Percentiles rank a stretch among this genome's conserved stretches.
These are phyloP conservation scores for Urosaurus nigricauda DNA, from an alignment of 2,797 vertebrate genomes.

Conservation along the genomic window DNA sequence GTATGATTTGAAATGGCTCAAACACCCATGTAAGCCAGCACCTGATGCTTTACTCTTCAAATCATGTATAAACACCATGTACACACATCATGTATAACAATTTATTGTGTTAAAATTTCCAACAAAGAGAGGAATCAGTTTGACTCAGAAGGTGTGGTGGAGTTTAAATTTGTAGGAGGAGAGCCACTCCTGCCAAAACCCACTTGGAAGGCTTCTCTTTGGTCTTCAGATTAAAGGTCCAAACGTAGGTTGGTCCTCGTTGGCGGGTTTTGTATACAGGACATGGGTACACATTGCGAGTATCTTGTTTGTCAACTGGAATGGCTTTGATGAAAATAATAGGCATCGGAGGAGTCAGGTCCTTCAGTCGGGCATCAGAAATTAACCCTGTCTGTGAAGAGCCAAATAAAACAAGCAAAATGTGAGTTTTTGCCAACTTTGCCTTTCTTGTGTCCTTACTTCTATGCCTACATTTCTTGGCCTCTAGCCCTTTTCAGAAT, in stretches of 20 bases:
- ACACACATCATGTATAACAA: neutral
- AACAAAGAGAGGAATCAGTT: neutral
- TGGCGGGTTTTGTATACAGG: slow-evolving; percentile 93
- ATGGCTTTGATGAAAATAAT: slow-evolving; percentile 92
- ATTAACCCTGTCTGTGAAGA: slow-evolving; percentile 85
- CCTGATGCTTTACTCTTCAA: neutral
- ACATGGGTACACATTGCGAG: slow-evolving; percentile 85
- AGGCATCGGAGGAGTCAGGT: slow-evolving; percentile 89
- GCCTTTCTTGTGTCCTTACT: neutral
- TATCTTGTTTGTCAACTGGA: slow-evolving; percentile 89
- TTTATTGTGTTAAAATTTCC: neutral
- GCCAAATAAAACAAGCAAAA: slow-evolving; percentile 34
- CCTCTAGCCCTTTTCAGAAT: neutral
- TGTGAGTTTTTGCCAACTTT: neutral
- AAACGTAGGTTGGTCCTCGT: slow-evolving; percentile 92
- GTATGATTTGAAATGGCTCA: slow-evolving; percentile 1
- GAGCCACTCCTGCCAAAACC: slow-evolving; percentile 91
- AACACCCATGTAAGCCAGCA: neutral
- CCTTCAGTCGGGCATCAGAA: slow-evolving; percentile 88
- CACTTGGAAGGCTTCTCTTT: slow-evolving; percentile 92
- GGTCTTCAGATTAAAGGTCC: slow-evolving; percentile 95
- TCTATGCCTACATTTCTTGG: neutral
- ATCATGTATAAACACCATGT: neutral
- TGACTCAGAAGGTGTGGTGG: neutral
- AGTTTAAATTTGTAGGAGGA: slow-evolving; percentile 88